A percentile compares a stretch with the other conserved stretches of the same genome.
Conservation (phyloP, 2,888 invertebrate genomes). For the Heliconius sara region DNA sequence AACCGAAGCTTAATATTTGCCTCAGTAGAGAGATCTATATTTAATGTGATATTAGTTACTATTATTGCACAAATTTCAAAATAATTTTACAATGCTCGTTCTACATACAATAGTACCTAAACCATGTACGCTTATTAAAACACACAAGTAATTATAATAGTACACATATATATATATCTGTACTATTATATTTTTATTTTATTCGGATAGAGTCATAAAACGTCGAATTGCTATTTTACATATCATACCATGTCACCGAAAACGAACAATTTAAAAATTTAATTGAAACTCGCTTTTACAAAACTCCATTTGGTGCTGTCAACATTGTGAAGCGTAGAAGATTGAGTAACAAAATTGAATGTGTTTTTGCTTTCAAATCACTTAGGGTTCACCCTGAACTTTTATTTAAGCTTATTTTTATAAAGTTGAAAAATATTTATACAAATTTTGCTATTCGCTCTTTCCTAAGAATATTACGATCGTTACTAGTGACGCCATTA, state of each 20-base stretch:
- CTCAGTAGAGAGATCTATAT: no score
- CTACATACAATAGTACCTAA: no score
- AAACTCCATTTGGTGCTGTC: constrained; percentile 25
- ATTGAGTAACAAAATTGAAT: constrained; percentile 50
- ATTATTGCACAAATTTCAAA: no score
- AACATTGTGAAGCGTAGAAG: constrained; percentile 30
- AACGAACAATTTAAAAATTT: constrained; percentile 20
- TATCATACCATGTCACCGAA: neutral
- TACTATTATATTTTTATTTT: neutral
- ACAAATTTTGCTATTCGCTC: no score
- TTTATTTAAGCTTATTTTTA: constrained; percentile 14
- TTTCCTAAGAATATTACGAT: no score
- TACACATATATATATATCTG: no score
- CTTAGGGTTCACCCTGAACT: constrained; percentile 5
- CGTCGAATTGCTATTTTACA: neutral
- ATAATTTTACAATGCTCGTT: no score
- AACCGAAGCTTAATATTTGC: no score
- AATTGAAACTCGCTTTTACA: constrained; percentile 22
- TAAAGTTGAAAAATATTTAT: constrained; percentile 1
- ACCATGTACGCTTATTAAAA: no score
- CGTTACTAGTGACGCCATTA: no score
- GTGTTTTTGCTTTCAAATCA: constrained; percentile 35
- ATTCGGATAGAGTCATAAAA: neutral
- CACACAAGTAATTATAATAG: no score
- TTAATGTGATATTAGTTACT: no score